phyloP scores from a whole-genome alignment of 35 echinoderm and acorn worm genomes.

The Apostichopus parvimensis region DNA sequence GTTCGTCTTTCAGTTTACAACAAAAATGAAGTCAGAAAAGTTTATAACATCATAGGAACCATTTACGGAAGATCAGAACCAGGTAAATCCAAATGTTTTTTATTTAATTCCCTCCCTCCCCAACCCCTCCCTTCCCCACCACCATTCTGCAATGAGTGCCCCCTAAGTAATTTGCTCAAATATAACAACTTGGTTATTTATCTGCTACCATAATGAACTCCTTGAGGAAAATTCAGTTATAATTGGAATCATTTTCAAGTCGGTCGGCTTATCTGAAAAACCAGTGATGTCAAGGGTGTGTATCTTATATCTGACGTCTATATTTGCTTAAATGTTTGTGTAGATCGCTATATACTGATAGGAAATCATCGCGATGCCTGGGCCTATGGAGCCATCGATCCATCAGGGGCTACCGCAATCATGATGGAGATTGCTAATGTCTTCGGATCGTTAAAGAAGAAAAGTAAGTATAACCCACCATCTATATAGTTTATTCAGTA shows the following conservation, averaged over 20 bases:
- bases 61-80: conserved; percentile 53
- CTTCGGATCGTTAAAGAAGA: conserved; percentile 65
- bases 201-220: too few species aligned
- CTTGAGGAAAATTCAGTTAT: too few species aligned
- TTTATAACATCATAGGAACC: conserved; percentile 53
- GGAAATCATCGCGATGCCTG: conserved; percentile 83
- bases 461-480: conserved; percentile 51
- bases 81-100: conserved; percentile 1
- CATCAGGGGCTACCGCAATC: conserved; percentile 67
- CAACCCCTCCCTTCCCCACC: too few species aligned
- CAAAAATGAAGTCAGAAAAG: conserved; percentile 46
- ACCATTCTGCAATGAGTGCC: too few species aligned
- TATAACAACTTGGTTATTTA: too few species aligned
- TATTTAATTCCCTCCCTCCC: not conserved
- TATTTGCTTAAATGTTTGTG: too few species aligned
- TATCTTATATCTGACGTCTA: too few species aligned
- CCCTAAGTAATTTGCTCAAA: too few species aligned
- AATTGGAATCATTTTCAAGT: too few species aligned
- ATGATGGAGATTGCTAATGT: conserved; percentile 68
- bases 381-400: conserved; percentile 75
- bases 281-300: too few species aligned
- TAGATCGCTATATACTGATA: conserved; percentile 78
- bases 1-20: conserved; percentile 37
- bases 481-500: too few species aligned
- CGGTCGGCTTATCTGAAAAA: too few species aligned